Evolutionary conservation across 1,140 invertebrate genomes (phyloP), one percentile per base, ranked within the genome.

Genomic region (Trichonephila clavata): DNA sequence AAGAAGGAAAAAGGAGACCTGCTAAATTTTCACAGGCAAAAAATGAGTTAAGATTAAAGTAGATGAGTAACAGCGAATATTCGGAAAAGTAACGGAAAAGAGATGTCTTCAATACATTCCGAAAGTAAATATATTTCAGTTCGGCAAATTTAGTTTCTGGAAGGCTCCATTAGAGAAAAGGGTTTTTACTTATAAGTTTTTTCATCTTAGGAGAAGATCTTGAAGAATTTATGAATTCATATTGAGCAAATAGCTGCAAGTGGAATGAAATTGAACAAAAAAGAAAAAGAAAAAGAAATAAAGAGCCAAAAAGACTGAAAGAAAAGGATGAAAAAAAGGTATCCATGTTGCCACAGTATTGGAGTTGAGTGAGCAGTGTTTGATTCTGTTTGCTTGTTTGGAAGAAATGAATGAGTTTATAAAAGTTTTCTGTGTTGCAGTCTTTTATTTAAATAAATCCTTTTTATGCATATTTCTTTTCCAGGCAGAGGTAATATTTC

Each of bases 241-340:
- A 87, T 87, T 87, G 86, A 87, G 50, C 86, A 87, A 87, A 87
- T 87, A 87, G 50, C 59, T 87, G 39, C 27, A 87, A 87, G 86
- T 87, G 61, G 61, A 39, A 87, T 8, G 83, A 21, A 87, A 87
- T 32, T 7, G 18, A 87, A 87, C 21, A 59, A 84, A 84, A 57
- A 84, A 24, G 16, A 13, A 21, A 13, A 57, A 16, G 18, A 24
- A 84, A 24, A 27, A 27, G n/a, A 16, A 59, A 84, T 6, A 80
- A 80, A 32, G n/a, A 13, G 1, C 7, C 14, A 16, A 21, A 63
- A 63, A 61, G 16, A 18, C 1, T 20, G 71, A 80, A 80, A 80
- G 8, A 80, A 80, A 80, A 13, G n/a, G n/a, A 39, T 43, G 32
- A 84, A 59, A 1, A 24, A 84, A 84, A 84, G 27, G 27, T 77